A percentile compares a stretch with the other conserved stretches of the same genome.
Evolutionary conservation across 2,113 vertebrate genomes (phyloP).

Genomic region (Bothrops jararaca): DNA sequence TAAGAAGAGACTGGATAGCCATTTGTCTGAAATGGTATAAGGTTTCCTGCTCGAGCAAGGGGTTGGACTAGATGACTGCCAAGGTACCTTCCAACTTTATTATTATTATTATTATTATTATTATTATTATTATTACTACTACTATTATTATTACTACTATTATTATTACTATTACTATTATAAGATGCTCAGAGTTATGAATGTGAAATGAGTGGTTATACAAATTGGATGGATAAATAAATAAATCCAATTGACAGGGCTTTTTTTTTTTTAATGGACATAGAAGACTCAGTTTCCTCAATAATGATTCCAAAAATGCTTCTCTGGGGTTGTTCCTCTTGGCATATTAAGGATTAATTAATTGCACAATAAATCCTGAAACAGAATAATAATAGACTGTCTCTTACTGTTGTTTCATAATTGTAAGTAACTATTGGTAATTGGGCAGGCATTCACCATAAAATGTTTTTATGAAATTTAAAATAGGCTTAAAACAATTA

Average conservation of each 20-base stretch:
- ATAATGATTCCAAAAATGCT: not conserved
- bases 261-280: not conserved
- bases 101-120: too few species aligned
- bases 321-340: not conserved
- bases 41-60: too few species aligned
- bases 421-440: not conserved
- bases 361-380: not conserved
- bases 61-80: too few species aligned
- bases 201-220: too few species aligned
- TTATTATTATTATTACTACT: too few species aligned
- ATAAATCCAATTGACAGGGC: not conserved
- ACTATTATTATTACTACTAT: too few species aligned
- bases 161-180: not conserved
- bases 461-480: not conserved
- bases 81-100: too few species aligned
- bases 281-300: not conserved
- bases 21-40: too few species aligned
- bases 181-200: not conserved
- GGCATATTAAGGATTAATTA: not conserved
- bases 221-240: not conserved
- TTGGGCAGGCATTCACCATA: not conserved
- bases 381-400: not conserved
- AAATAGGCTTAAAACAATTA: not conserved
- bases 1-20: too few species aligned
- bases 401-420: not conserved